Evolutionary conservation across 2,888 invertebrate genomes (phyloP).

Genomic region (Ochlodes sylvanus): DNA sequence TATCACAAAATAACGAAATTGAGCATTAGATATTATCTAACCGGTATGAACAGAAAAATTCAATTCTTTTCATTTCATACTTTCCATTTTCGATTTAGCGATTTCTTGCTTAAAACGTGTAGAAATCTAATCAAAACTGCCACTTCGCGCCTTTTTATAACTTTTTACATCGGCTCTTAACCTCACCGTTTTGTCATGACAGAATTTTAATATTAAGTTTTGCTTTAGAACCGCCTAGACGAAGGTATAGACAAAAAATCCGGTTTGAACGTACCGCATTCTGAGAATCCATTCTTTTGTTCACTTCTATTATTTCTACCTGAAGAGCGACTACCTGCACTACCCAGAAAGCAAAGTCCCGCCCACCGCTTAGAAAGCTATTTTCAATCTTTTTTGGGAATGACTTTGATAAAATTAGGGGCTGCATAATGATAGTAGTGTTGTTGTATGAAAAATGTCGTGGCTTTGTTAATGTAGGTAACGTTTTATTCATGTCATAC

Average conservation of each 20-base stretch:
- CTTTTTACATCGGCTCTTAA: not conserved
- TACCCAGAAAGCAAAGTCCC: slow-evolving; percentile 78
- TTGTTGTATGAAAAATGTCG: not conserved
- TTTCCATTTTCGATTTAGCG: not conserved
- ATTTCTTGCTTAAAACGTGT: not conserved
- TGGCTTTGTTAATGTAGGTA: not conserved
- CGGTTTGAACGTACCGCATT: slow-evolving; percentile 28
- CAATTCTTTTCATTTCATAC: too few relatives aligned
- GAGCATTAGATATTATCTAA: too few relatives aligned
- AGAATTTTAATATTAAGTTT: not conserved
- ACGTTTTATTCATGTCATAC: too few relatives aligned
- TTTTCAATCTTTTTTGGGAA: slow-evolving; percentile 38
- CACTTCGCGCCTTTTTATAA: not conserved
- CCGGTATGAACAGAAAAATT: too few relatives aligned
- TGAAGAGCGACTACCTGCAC: slow-evolving; percentile 70
- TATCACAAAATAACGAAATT: too few relatives aligned
- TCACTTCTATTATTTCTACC: slow-evolving; percentile 66
- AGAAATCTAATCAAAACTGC: not conserved
- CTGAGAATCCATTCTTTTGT: slow-evolving; percentile 32
- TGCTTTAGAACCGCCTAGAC: slow-evolving; percentile 9
- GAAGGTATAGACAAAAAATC: slow-evolving; percentile 9
- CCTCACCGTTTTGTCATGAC: not conserved
- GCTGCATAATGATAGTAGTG: not conserved
- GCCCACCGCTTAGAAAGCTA: slow-evolving; percentile 57
- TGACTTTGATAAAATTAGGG: slow-evolving; percentile 12